Percentiles rank a stretch among this genome's conserved stretches.
phyloP scores from a whole-genome alignment of 2,113 vertebrate genomes.

The Crotophaga sulcirostris region DNA sequence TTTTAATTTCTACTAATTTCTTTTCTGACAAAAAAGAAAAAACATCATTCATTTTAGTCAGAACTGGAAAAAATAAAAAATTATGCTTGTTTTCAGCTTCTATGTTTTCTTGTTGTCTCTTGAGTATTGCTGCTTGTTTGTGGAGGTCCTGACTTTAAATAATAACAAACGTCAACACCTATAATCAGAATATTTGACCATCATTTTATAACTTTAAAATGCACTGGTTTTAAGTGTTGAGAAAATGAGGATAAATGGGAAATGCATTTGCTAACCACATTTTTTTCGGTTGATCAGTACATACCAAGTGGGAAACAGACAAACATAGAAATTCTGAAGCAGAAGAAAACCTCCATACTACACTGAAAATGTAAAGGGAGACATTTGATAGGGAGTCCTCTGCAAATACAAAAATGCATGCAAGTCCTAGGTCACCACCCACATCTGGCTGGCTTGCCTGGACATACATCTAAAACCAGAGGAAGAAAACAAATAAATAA shows the following conservation, averaged over 20 bases:
- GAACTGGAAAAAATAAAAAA: not conserved
- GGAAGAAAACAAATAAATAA: not conserved
- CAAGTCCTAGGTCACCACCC: not conserved
- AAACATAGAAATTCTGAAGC: not conserved
- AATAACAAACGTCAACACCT: not conserved
- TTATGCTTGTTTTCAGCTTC: not conserved
- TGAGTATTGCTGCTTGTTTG: not conserved
- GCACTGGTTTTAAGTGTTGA: not conserved
- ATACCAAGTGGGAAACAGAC: not conserved
- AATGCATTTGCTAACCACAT: not conserved
- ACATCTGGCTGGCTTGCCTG: not conserved
- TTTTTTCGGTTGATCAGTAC: not conserved
- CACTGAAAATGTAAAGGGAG: not conserved
- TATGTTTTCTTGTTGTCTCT: not conserved
- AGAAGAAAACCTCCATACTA: not conserved
- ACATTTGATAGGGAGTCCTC: not conserved
- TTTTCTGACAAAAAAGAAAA: not conserved
- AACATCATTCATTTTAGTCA: not conserved
- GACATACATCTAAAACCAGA: rapidly evolving
- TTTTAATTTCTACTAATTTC: not conserved
- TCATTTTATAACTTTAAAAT: not conserved
- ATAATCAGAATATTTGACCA: not conserved
- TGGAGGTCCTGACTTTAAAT: not conserved
- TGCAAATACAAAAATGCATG: not conserved
- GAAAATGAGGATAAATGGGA: not conserved